Percentiles rank a stretch among this genome's conserved stretches.
Evolutionary conservation across 2,888 invertebrate genomes (phyloP).

Genomic region (Limnephilus marmoratus): DNA sequence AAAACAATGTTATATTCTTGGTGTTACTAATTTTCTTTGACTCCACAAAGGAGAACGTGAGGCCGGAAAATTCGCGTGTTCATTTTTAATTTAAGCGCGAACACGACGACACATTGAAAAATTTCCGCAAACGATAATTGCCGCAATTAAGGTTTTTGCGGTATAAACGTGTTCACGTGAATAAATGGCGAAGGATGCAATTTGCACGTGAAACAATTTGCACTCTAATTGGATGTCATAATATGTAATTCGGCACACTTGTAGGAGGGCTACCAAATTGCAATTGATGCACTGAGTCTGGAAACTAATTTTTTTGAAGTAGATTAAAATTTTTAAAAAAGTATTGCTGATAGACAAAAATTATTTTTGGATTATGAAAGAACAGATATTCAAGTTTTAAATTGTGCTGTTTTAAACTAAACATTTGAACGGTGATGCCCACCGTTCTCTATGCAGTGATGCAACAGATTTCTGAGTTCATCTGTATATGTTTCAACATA

Average conservation of each 20-base stretch:
- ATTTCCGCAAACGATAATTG: constrained; percentile 5
- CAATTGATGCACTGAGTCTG: neutral
- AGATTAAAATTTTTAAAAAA: no score
- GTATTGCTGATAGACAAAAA: no score
- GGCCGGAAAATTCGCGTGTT: neutral
- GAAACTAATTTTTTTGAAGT: neutral
- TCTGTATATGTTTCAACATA: no score
- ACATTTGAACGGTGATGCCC: no score
- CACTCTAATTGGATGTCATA: neutral
- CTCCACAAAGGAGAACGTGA: constrained; percentile 11
- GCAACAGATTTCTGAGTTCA: no score
- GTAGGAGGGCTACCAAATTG: neutral
- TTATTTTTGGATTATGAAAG: no score
- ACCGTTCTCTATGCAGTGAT: no score
- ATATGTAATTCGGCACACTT: neutral
- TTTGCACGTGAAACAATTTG: neutral
- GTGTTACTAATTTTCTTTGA: constrained; percentile 10
- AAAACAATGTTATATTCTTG: neutral
- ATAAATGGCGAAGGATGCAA: neutral
- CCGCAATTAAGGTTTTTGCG: constrained; percentile 9
- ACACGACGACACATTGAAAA: neutral
- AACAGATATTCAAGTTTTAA: no score
- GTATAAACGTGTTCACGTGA: neutral
- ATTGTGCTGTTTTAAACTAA: no score
- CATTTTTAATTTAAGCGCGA: neutral